These are phyloP conservation scores for Panagrolaimus sp. DNA, from an alignment of 1,140 invertebrate genomes.

Conservation along the genomic window DNA sequence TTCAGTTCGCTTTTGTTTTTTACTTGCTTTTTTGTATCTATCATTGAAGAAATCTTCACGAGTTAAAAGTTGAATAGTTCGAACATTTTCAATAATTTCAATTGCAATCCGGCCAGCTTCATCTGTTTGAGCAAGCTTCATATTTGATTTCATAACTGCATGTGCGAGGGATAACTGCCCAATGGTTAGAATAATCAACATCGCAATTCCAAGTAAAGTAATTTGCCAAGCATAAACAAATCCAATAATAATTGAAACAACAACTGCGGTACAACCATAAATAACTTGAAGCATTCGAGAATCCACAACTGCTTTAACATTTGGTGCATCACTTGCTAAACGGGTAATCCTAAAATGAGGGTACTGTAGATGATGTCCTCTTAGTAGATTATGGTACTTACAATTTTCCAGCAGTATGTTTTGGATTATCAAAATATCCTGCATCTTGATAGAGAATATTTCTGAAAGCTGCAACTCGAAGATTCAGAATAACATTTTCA, in stretches of 20 bases:
- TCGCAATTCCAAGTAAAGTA: slow-evolving; percentile 33
- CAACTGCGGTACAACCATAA: slow-evolving; percentile 30
- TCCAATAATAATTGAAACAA: slow-evolving; percentile 37
- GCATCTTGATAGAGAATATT: slow-evolving; percentile 24
- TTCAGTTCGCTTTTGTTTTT: slow-evolving; percentile 23
- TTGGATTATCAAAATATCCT: slow-evolving; percentile 30
- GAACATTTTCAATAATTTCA: slow-evolving; percentile 61
- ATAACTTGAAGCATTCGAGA: slow-evolving; percentile 38
- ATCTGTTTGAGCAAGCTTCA: slow-evolving; percentile 24
- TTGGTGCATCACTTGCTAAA: slow-evolving; percentile 35
- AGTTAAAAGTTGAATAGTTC: slow-evolving; percentile 60
- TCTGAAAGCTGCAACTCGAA: neutral
- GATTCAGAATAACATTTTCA: slow-evolving; percentile 26
- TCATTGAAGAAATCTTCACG: slow-evolving; percentile 57
- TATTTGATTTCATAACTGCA: slow-evolving; percentile 23
- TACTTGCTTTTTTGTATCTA: slow-evolving; percentile 29
- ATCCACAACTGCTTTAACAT: slow-evolving; percentile 37
- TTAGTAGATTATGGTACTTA: no score
- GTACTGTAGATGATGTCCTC: no score
- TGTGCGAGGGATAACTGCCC: slow-evolving; percentile 21
- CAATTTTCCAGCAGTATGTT: slow-evolving; percentile 36
- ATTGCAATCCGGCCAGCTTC: slow-evolving; percentile 28
- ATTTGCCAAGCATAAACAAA: slow-evolving; percentile 34
- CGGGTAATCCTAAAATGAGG: slow-evolving; percentile 1
- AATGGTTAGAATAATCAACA: neutral